Conservation (phyloP, 2,797 vertebrate species). For the Hafferia zeledoni region DNA sequence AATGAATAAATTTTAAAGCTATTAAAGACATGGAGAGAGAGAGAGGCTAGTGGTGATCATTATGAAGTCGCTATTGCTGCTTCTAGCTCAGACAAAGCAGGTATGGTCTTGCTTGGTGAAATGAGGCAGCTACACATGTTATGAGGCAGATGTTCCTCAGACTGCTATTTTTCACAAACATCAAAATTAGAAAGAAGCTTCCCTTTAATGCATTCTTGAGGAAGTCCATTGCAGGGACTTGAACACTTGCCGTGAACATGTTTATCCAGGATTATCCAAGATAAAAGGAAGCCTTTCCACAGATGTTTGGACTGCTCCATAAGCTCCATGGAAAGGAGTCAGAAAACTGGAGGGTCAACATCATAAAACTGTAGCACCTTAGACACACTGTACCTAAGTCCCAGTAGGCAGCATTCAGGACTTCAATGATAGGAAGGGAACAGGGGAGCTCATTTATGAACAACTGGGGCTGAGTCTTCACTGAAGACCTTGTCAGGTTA, state of each 20-base stretch:
- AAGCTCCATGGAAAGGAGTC: neutral
- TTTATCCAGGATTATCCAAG: neutral
- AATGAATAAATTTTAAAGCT: neutral
- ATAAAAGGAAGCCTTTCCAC: neutral
- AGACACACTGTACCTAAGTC: neutral
- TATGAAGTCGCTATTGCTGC: neutral
- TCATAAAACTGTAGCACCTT: neutral
- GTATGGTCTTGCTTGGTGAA: neutral
- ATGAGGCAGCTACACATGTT: neutral
- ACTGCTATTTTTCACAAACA: neutral
- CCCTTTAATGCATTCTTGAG: rapidly evolving
- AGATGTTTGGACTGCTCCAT: rapidly evolving
- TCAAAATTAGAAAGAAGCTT: neutral
- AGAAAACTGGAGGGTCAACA: neutral
- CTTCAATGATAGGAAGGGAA: neutral
- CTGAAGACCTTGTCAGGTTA: neutral
- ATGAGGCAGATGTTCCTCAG: neutral
- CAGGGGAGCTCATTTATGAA: neutral
- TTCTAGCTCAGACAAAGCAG: neutral
- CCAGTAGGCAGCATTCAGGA: neutral
- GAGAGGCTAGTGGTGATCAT: neutral
- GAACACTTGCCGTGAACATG: neutral
- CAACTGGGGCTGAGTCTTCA: rapidly evolving
- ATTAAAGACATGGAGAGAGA: neutral
- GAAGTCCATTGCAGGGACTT: neutral